Evolutionary conservation across 2,888 invertebrate species (phyloP).

Genomic region (Habroteleia sp.): DNA sequence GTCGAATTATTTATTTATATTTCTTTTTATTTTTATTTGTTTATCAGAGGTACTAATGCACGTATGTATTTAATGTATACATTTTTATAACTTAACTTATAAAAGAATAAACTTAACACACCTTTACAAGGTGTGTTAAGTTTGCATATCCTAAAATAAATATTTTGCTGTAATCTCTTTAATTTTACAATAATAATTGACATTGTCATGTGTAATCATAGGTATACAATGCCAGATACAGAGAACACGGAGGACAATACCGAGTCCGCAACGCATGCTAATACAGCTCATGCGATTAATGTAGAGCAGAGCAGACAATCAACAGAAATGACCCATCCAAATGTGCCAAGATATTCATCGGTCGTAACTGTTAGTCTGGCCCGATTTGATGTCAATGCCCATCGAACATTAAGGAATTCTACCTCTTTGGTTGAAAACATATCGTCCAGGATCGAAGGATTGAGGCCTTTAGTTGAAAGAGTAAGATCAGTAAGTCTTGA

Average conservation of each 20-base stretch:
- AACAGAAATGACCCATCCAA: conserved; percentile 37
- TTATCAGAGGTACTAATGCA: no score
- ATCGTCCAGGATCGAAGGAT: conserved; percentile 84
- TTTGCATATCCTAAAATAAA: no score
- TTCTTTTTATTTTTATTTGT: no score
- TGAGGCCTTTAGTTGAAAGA: conserved; percentile 86
- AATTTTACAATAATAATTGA: no score
- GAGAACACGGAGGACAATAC: conserved; percentile 47
- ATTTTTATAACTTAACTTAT: no score
- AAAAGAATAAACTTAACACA: no score
- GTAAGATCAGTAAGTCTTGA: conserved; percentile 82
- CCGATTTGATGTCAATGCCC: conserved; percentile 32
- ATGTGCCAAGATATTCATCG: conserved; percentile 33
- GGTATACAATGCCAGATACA: conserved; percentile 46
- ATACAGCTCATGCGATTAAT: conserved; percentile 32
- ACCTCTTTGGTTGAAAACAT: conserved; percentile 72
- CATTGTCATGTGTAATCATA: conserved; percentile 16
- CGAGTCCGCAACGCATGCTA: conserved; percentile 24
- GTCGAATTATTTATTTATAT: no score
- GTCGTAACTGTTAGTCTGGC: conserved; percentile 30
- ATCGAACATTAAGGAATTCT: conserved; percentile 41
- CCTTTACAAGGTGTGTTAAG: no score
- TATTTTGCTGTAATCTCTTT: no score
- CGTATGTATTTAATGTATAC: no score
- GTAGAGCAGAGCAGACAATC: conserved; percentile 46